A percentile compares a stretch with the other conserved stretches of the same genome.
Evolutionary conservation across 1,140 invertebrate genomes (phyloP).

Genomic region (Lucilia cuprina): DNA sequence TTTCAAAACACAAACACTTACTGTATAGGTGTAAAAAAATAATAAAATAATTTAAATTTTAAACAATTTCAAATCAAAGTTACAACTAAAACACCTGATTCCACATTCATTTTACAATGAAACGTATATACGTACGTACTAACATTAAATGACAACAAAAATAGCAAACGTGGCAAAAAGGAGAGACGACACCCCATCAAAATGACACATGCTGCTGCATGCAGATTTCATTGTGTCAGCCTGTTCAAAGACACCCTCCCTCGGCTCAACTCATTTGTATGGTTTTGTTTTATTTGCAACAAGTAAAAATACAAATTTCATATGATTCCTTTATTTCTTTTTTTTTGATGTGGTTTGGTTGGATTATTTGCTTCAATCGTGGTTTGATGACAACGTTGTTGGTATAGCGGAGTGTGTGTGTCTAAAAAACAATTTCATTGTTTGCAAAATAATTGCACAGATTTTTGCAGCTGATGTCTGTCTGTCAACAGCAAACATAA

Average conservation of each 20-base stretch:
- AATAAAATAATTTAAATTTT: constrained; percentile 38
- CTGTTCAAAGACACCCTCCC: background rate
- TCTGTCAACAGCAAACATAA: background rate
- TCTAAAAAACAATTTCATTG: constrained; percentile 40
- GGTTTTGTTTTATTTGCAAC: constrained; percentile 1
- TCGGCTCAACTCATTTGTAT: background rate
- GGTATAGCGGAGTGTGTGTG: constrained; percentile 1
- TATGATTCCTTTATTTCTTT: background rate
- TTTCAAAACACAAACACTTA: background rate
- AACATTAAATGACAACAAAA: constrained; percentile 38
- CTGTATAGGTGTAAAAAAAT: background rate
- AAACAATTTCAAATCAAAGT: constrained; percentile 39
- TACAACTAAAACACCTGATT: constrained; percentile 38
- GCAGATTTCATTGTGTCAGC: background rate
- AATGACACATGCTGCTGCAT: constrained; percentile 12
- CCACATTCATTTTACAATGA: constrained; percentile 43
- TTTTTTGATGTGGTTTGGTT: constrained; percentile 9
- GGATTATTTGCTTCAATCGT: background rate
- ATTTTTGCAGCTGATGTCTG: constrained; percentile 40
- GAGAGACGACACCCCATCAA: background rate
- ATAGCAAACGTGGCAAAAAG: constrained; percentile 13
- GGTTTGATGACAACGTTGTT: background rate
- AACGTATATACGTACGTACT: constrained; percentile 44
- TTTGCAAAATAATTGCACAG: constrained; percentile 41
- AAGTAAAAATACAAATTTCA: constrained; percentile 24